A percentile compares a stretch with the other conserved stretches of the same genome.
Evolutionary conservation across 2,888 invertebrate genomes (phyloP).

Genomic region (Nycteola revayana): DNA sequence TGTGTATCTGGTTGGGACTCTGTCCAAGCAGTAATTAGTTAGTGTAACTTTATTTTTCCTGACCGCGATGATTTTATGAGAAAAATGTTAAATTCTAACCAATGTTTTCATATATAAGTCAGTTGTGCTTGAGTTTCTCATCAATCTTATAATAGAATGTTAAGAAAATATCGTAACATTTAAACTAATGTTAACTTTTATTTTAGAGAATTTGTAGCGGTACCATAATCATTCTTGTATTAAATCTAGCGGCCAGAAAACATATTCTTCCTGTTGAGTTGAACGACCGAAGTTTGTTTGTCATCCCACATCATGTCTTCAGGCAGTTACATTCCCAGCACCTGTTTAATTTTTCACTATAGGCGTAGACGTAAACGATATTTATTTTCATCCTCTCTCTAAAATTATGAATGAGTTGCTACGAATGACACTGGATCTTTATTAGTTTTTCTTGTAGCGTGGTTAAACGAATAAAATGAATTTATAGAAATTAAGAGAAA

Average conservation of each 20-base stretch:
- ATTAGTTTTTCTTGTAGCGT: slow-evolving; percentile 14
- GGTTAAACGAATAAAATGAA: no score
- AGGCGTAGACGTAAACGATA: slow-evolving; percentile 47
- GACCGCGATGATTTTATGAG: slow-evolving; percentile 40
- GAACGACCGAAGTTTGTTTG: slow-evolving; percentile 59
- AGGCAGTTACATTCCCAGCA: slow-evolving; percentile 48
- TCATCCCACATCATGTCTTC: slow-evolving; percentile 60
- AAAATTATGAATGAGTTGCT: slow-evolving; percentile 65
- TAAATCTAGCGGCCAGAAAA: slow-evolving; percentile 35
- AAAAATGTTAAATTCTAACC: slow-evolving; percentile 31
- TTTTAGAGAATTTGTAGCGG: slow-evolving; percentile 22
- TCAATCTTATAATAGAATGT: slow-evolving; percentile 12
- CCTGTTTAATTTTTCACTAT: slow-evolving; percentile 73
- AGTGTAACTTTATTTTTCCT: slow-evolving; percentile 68
- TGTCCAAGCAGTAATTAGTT: slow-evolving; percentile 79
- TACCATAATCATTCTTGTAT: slow-evolving; percentile 34
- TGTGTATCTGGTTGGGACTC: slow-evolving; percentile 80
- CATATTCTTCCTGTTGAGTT: slow-evolving; percentile 50
- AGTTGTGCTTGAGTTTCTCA: slow-evolving; percentile 7
- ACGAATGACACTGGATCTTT: slow-evolving; percentile 45
- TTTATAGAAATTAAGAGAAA: no score
- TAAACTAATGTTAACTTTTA: slow-evolving; percentile 11
- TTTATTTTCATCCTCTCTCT: slow-evolving; percentile 59
- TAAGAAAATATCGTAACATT: slow-evolving; percentile 15
- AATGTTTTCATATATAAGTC: slow-evolving; percentile 12